These are phyloP conservation scores for Takifugu flavidus DNA, from an alignment of 2,113 vertebrate genomes.

Conservation along the genomic window DNA sequence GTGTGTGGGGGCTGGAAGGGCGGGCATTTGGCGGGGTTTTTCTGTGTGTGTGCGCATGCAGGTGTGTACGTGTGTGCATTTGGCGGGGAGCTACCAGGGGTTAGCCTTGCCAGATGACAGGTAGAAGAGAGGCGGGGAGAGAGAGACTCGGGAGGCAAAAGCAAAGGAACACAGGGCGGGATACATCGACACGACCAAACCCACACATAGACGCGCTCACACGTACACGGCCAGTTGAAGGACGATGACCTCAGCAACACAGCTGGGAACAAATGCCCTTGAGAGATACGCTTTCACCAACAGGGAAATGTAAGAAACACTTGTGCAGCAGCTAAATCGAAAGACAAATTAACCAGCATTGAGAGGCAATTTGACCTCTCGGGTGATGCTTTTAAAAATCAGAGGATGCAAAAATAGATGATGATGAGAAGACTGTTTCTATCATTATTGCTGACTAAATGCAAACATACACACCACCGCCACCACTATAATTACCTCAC, in stretches of 20 bases:
- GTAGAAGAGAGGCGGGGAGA: slow-evolving; percentile 62
- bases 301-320: slow-evolving; percentile 28
- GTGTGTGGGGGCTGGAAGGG: slow-evolving; percentile 67
- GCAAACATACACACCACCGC: not conserved
- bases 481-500: too few relatives aligned
- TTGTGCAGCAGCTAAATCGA: not conserved
- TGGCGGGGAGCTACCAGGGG: slow-evolving; percentile 71
- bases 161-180: slow-evolving; percentile 47
- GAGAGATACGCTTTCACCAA: slow-evolving; percentile 50
- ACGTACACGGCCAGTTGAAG: slow-evolving; percentile 57
- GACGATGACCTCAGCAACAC: slow-evolving; percentile 66
- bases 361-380: too few relatives aligned
- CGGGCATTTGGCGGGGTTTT: slow-evolving; percentile 62
- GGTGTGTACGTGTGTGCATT: slow-evolving; percentile 49
- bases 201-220: slow-evolving; percentile 38
- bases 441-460: too few relatives aligned
- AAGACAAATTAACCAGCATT: too few relatives aligned
- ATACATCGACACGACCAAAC: slow-evolving; percentile 45
- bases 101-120: slow-evolving; percentile 75
- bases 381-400: too few relatives aligned
- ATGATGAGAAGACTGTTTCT: too few relatives aligned
- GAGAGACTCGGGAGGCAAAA: slow-evolving; percentile 40
- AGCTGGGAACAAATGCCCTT: slow-evolving; percentile 64
- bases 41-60: slow-evolving; percentile 33
- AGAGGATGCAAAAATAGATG: too few relatives aligned